phyloP scores from a whole-genome alignment of 2,797 vertebrate genomes.

The Argentina silus region DNA sequence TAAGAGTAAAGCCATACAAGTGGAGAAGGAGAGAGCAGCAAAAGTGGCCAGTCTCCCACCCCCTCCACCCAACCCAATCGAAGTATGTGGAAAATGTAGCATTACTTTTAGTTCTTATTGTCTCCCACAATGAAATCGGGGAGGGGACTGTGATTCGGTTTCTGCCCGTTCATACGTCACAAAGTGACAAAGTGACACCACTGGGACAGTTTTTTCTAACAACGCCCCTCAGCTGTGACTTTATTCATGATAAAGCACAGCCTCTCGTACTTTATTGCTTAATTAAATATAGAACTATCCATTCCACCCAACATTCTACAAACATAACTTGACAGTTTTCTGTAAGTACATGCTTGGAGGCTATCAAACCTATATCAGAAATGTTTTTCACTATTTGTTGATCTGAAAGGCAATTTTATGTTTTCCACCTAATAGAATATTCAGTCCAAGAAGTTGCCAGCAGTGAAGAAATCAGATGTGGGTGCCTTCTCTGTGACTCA shows the following conservation, averaged over 20 bases:
- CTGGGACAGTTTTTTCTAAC: too few species aligned
- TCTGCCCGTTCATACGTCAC: too few species aligned
- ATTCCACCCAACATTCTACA: background rate
- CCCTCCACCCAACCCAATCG: constrained; percentile 77
- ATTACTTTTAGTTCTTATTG: too few species aligned
- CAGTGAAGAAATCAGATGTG: constrained; percentile 68
- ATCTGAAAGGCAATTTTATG: background rate
- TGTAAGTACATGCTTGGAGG: background rate
- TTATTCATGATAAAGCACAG: too few species aligned
- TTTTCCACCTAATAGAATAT: constrained; percentile 71
- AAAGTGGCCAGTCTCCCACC: constrained; percentile 86
- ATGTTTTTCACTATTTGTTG: background rate
- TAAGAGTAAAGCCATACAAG: constrained; percentile 82
- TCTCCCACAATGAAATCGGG: too few species aligned
- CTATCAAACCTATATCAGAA: background rate
- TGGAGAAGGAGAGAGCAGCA: constrained; percentile 87
- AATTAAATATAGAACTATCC: background rate
- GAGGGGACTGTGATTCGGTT: too few species aligned
- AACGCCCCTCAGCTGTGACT: too few species aligned
- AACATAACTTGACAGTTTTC: background rate
- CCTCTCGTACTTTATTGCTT: too few species aligned
- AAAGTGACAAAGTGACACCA: too few species aligned
- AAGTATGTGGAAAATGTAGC: constrained; percentile 69
- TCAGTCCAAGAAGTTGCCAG: constrained; percentile 63
- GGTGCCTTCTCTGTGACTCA: constrained; percentile 80